Conservation (phyloP, 2,113 vertebrate species). For the Cheirogaleus medius region DNA sequence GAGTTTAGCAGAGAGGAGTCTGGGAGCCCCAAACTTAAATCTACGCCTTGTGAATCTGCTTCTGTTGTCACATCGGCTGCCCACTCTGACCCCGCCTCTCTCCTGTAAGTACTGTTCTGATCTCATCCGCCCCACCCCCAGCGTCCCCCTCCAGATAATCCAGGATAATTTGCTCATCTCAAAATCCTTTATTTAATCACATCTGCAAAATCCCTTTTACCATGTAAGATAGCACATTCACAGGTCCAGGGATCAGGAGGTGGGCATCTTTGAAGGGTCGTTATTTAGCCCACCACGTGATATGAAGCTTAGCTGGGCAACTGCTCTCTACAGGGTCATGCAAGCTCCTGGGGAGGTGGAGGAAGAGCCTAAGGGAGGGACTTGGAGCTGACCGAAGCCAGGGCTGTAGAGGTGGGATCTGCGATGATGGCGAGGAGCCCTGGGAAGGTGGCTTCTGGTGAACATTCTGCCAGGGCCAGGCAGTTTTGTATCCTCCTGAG, state of each 20-base stretch:
- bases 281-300: not conserved
- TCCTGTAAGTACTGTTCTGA: not conserved
- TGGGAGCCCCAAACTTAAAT: not conserved
- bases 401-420: not conserved
- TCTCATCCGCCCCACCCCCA: not conserved
- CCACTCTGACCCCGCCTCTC: not conserved
- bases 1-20: not conserved
- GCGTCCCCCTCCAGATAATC: not conserved
- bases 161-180: not conserved
- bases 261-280: not conserved
- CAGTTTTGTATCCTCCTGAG: conserved; percentile 84
- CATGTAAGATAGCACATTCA: not conserved
- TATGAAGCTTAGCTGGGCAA: not conserved
- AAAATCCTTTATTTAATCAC: not conserved
- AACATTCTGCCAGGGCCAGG: conserved; percentile 79
- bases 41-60: not conserved
- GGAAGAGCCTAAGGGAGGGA: not conserved
- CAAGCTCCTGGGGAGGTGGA: not conserved
- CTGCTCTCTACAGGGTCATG: not conserved
- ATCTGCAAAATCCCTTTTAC: not conserved
- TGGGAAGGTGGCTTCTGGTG: conserved; percentile 64
- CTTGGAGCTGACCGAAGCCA: not conserved
- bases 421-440: not conserved
- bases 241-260: not conserved
- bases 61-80: not conserved